Base-by-base conservation (phyloP, 2,888 invertebrate species). In the Ophioninae sp. region DNA sequence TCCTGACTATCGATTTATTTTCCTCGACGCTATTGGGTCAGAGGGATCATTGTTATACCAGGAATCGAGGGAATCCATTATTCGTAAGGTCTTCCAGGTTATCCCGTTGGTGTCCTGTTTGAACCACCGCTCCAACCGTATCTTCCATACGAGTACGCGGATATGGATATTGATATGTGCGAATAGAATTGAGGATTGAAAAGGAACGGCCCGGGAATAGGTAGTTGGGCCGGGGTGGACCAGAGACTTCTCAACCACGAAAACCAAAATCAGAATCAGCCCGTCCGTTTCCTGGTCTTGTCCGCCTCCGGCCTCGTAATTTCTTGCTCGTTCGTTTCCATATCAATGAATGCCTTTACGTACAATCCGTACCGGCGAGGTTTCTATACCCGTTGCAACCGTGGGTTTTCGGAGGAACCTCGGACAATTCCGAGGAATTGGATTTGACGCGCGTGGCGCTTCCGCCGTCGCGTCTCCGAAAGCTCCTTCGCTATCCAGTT, bases 301-400 rank as follows among this genome's bases (percentile, higher is more conserved):
- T 37, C 44, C 87, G 88, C 87, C 88, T 86, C 61, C 44, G 50
- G 10, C 50, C 90, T 91, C 91, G 92, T 92, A 91, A 91, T 91
- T 92, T 91, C 91, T 92, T 90, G 89, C 87, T 89, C 89, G 88
- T 90, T 91, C 90, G 90, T 92, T 92, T 91, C 90, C 92, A 92
- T 92, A 92, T 91, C 92, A 92, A 91, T 90, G 91, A 91, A 88
- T 86, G 70, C 78, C 70, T 30, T 79, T 64, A 70, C n/a, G 72
- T 72, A 62, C 72, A 79, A 70, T 79, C 64, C 78, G 41, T 2
- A 30, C 30, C 30, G 70, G 57, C 70, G 41, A 79, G 64, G 70
- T 41, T 72, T 79, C 76, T 59, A 81, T 82, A 70, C 82, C 68
- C 81, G 57, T 44, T 69, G 68, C 68, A 64, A 44, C 70, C 70